Evolutionary conservation across 2,797 vertebrate genomes (phyloP).

Genomic region (Poeciliopsis turneri): DNA sequence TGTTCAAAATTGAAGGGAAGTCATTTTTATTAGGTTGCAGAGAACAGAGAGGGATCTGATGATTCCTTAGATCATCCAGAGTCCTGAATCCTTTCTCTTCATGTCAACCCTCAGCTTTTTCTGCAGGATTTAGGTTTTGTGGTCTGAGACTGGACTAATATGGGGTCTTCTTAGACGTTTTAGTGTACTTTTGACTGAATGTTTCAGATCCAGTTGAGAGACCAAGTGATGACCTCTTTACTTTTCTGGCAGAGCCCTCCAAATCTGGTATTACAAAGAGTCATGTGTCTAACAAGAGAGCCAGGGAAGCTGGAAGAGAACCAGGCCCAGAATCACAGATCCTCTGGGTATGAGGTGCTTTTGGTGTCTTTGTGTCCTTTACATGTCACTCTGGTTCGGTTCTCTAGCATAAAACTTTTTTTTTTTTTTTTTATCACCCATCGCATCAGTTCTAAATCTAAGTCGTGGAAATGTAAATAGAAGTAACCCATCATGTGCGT

Average conservation of each 20-base stretch:
- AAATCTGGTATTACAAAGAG: not conserved
- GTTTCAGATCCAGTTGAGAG: not conserved
- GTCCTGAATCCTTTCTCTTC: not conserved
- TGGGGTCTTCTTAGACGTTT: not conserved
- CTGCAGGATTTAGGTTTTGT: not conserved
- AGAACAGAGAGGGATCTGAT: not conserved
- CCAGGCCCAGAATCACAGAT: not conserved
- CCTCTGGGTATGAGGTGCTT: not conserved
- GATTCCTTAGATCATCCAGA: not conserved
- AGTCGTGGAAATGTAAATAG: not conserved
- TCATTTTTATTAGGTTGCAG: not conserved
- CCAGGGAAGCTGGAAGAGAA: not conserved
- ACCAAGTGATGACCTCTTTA: not conserved
- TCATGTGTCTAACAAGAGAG: not conserved
- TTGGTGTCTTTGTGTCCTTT: not conserved
- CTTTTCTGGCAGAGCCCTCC: not conserved
- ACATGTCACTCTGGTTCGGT: not conserved
- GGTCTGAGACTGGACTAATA: not conserved
- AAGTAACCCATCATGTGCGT: not conserved
- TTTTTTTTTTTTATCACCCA: not conserved
- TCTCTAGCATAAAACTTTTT: not conserved
- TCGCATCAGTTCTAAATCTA: not conserved
- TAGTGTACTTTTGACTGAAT: not conserved
- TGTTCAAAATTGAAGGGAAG: not conserved
- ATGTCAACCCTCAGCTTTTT: not conserved